Evolutionary conservation across 2,113 vertebrate species (phyloP), one percentile per base, ranked within the genome.

Genomic region (Oryzias woworae): DNA sequence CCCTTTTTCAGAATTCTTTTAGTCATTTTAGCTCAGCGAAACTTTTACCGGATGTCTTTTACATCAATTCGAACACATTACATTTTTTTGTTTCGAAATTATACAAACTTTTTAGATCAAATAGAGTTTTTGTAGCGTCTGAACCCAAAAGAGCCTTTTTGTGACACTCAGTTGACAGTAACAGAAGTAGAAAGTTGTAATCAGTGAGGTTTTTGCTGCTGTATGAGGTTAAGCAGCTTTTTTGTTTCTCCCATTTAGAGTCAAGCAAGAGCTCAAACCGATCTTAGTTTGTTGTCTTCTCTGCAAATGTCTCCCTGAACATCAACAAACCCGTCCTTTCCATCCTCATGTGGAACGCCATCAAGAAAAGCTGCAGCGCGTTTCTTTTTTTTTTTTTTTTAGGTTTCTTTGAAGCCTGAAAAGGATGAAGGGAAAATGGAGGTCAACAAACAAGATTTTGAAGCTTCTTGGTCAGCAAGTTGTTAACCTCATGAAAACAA

Each of bases 271-370:
- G 45, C 18, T 7, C 5, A 47, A 47, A 7, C 17, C 17, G 5
- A 47, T 47, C 7, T 47, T 7, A 47, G n/a, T 47, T 47, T 36
- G 36, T 36, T 36, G 36, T 12, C 10, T n/a, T 66, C 49, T 14
- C 7, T 49, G 60, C 26, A 50, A 8, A 12, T 53, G 46, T 58
- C 53, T 69, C 24, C n/a, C 52, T 59, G 67, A 58, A 26, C 10
- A 72, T 57, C 62, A 78, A 74, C 72, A 71, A 69, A 73, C 57
- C 36, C 41, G 62, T 80, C 14, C 53, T 51, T 49, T 5, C 41
- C 50, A 10, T n/a, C 41, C 24, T 43, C 65, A 31, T 18, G 43
- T 66, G 57, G 59, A 79, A 73, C 66, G 58, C 78, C 66, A 69
- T 49, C 58, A 48, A 48, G 47, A 48, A 18, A 47, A 47, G 20